Base-by-base conservation (phyloP, 2,888 invertebrate species). In the Petrolisthes manimaculis region DNA sequence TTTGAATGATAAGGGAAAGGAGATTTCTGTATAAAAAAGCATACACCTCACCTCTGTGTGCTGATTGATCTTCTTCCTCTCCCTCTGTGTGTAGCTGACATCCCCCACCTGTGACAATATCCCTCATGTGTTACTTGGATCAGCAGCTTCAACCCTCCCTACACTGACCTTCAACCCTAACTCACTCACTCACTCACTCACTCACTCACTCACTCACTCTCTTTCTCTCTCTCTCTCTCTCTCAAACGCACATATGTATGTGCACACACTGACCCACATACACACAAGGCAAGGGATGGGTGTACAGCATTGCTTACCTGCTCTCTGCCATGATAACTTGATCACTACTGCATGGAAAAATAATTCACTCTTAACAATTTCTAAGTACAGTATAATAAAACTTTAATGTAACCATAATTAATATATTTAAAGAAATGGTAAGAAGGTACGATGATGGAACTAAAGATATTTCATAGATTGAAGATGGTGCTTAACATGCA, bases 21-120 rank as follows among this genome's bases (percentile, higher is more conserved):
- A 37, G 37, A 37, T 37, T 37, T 37, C 37, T 37, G 37, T 37
- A 37, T 37, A 37, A 37, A 37, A 37, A 37, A 37, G 37, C 37
- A 37, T 37, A 51, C 69, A 71, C 37, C 88, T 88, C 55, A 88
- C 88, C 88, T 88, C 84, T 88, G 69, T 81, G 84, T 75, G 88
- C 78, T 67, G 88, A 80, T 37, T 88, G 88, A 37, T 88, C 88
- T 61, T 88, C 88, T 61, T 88, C 84, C 61, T 88, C 88, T 69
- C 84, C 84, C 81, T 88, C 88, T 74, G 88, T 61, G 78, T 84
- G 88, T 55, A 88, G 53, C 83, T 88, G 88, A 79, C 84, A 77
- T 79, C 88, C 84, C 55, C 84, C 88, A 88, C 88, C 88, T 88
- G 88, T 24, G 83, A 84, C 77, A 81, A 88, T 75, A 51, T n/a